Base-by-base conservation (phyloP, 1,140 invertebrate species). In the Limonius californicus region DNA sequence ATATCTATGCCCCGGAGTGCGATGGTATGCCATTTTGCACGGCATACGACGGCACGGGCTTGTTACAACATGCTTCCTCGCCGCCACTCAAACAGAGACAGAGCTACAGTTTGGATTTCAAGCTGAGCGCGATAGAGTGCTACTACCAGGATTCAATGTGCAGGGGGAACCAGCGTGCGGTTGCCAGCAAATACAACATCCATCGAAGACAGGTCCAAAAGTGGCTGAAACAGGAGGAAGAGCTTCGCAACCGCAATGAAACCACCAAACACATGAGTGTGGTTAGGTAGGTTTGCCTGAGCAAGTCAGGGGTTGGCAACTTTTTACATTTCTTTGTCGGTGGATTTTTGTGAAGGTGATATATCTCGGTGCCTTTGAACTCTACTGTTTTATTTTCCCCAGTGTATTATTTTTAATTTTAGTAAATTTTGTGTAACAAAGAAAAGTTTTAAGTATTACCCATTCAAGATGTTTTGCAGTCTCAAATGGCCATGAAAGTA, bases 201-300 rank as follows among this genome's bases (percentile, higher is more conserved):
- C 83, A 86, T 67, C 76, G 84, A 2, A 77, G 84, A n/a, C 84
- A 86, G 70, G 82, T 86, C 7, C 83, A 86, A 61, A 85, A 85
- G 65, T 86, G 85, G 84, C 66, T 86, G 1, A 77, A 80, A 11
- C 81, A 84, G 57, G 83, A 84, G 57, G 66, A 72, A 1, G 76
- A 83, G 27, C 70, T 85, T 0, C 67, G 80, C 1, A 61, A 70
- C 39, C 59, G 66, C 12, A 72, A 69, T 35, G 69, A 72, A 63
- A 57, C 57, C 7, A 55, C 70, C n/a, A 70, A 74, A 63, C 63
- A 71, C 12, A 67, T 60, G 54, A 68, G 68, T 32, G 59, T 63
- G 2, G 53, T 55, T 9, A 55, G 53, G 21, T 55, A 55, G 15
- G 30, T 9, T 39, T 14, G n/a, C 35, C 4, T 32, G 11, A 32